These are phyloP conservation scores for Spinibarbus caldwelli DNA, from an alignment of 2,797 vertebrate species.

Conservation along the genomic window DNA sequence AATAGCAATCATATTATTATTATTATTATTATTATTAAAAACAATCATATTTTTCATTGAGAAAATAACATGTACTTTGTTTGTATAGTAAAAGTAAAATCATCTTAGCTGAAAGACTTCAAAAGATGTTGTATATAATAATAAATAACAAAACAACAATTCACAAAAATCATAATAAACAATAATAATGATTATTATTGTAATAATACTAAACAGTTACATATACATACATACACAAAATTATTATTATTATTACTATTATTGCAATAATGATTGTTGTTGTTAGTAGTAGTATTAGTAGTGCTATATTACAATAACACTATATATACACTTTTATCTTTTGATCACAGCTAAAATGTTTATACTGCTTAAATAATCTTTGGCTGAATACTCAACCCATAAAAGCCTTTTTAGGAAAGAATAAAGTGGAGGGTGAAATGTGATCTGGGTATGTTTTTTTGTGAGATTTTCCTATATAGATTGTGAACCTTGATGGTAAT, in stretches of 20 bases:
- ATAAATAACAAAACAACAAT: not conserved
- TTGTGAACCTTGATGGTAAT: not conserved
- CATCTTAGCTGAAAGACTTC: not conserved
- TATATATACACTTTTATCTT: not conserved
- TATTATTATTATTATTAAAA: not conserved
- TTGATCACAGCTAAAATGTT: not conserved
- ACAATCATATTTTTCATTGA: too few relatives aligned
- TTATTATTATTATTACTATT: not conserved
- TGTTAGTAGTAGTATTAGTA: not conserved
- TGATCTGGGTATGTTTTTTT: not conserved
- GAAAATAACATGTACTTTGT: not conserved
- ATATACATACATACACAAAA: not conserved
- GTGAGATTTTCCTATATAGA: not conserved
- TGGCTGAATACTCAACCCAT: not conserved
- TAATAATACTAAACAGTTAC: not conserved
- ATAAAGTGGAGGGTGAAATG: not conserved
- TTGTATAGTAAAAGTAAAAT: not conserved
- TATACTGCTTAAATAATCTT: too few relatives aligned
- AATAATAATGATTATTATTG: not conserved
- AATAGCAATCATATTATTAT: not conserved
- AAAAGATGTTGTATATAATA: not conserved
- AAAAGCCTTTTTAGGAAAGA: not conserved
- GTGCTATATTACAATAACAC: not conserved
- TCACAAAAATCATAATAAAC: not conserved
- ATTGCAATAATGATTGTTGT: not conserved